A percentile compares a stretch with the other conserved stretches of the same genome.
Evolutionary conservation across 2,888 invertebrate species (phyloP).

Genomic region (Amblyjoppa proteus): DNA sequence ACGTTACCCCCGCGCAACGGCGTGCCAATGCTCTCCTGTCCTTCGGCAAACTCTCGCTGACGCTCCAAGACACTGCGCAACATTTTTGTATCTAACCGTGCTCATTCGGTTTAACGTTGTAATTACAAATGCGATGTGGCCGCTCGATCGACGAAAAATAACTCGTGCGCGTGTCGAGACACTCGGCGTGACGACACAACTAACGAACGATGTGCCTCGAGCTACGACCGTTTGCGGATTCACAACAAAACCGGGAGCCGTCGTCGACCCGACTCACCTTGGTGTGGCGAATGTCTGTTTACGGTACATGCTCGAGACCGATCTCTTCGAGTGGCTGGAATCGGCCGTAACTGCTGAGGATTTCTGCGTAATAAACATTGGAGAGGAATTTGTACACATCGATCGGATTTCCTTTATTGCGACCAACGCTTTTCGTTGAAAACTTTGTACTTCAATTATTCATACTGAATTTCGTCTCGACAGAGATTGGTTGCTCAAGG

Average conservation of each 20-base stretch:
- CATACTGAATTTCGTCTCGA: background rate
- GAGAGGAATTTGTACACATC: background rate
- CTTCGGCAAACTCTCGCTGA: slow-evolving; percentile 33
- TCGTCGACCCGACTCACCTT: too few species aligned
- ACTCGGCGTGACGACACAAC: slow-evolving; percentile 7
- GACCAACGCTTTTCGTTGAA: background rate
- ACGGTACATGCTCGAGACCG: too few species aligned
- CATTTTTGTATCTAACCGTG: slow-evolving; percentile 60
- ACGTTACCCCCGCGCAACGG: slow-evolving; percentile 71
- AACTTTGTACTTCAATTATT: background rate
- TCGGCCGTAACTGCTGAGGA: background rate
- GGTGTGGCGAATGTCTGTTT: too few species aligned
- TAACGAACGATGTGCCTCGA: background rate
- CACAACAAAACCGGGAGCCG: too few species aligned
- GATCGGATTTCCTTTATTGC: slow-evolving; percentile 9
- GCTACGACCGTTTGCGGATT: background rate
- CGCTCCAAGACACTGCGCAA: slow-evolving; percentile 66
- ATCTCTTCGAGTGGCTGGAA: background rate
- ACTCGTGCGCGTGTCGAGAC: background rate
- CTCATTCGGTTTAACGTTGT: slow-evolving; percentile 13
- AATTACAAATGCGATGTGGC: background rate
- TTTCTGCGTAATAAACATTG: background rate
- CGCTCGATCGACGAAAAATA: background rate
- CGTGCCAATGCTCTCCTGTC: slow-evolving; percentile 62
- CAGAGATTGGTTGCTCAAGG: background rate